These are phyloP conservation scores for Entomobrya proxima DNA, from an alignment of 2,888 invertebrate genomes.

Conservation along the genomic window DNA sequence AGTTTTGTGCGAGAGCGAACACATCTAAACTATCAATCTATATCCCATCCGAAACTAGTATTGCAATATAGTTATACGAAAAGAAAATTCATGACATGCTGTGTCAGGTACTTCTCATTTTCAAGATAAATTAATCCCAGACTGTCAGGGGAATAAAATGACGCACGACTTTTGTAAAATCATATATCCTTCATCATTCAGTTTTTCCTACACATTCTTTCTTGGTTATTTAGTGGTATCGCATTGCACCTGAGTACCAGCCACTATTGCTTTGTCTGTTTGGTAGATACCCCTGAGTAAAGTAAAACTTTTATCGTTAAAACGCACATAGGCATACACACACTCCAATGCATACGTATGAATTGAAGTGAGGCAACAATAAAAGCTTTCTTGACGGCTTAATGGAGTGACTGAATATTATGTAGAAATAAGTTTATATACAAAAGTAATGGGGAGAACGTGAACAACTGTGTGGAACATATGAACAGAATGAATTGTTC, in stretches of 20 bases:
- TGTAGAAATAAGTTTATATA: neutral
- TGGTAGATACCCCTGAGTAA: too few relatives aligned
- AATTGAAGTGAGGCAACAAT: neutral
- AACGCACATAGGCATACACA: too few relatives aligned
- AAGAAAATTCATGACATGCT: conserved; percentile 24
- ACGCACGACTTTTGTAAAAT: conserved; percentile 38
- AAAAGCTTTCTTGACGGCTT: neutral
- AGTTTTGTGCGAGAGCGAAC: too few relatives aligned
- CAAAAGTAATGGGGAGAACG: neutral
- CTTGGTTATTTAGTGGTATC: neutral
- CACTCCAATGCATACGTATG: too few relatives aligned
- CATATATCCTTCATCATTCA: conserved; percentile 32
- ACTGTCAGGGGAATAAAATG: conserved; percentile 48
- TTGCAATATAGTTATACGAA: neutral
- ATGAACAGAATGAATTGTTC: too few relatives aligned
- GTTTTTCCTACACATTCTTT: neutral
- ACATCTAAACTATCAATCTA: too few relatives aligned
- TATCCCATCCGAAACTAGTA: too few relatives aligned
- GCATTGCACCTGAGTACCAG: conserved; percentile 3
- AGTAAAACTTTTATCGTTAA: neutral
- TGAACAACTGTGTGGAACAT: neutral
- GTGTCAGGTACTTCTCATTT: conserved; percentile 44
- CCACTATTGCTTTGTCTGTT: neutral
- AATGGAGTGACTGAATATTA: too few relatives aligned
- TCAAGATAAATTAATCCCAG: conserved; percentile 49